Base-by-base conservation (phyloP, 1,140 invertebrate species). In the Drosophila littoralis region DNA sequence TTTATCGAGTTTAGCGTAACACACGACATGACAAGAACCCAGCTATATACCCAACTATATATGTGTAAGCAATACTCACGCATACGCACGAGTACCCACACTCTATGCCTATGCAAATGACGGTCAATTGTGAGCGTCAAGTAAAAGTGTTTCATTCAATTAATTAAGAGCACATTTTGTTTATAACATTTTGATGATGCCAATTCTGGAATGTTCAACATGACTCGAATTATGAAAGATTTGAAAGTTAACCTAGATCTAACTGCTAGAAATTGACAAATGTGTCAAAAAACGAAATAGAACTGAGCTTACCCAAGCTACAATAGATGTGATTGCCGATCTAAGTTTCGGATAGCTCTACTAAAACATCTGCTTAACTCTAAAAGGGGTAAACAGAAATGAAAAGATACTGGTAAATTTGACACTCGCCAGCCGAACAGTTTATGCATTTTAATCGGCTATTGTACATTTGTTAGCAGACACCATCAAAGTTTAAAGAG, bases 71-170 rank as follows among this genome's bases (percentile, higher is more conserved):
- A 45, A 3, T 13, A 32, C n/a, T 1, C 12, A 52, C 54, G 28
- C 38, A 40, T 12, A 57, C 38, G 36, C 42, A 42, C 38, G 52
- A 42, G 36, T 42, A 52, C 38, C 9, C 15, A 60, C 15, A 15
- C n/a, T 32, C 15, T 32, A 42, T 45, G 38, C 22, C 43, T 64
- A 88, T 89, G 84, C 83, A 88, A 88, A 88, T 83, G 78, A 77
- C 77, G 71, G 50, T 75, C 80, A 88, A 89, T 89, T 88, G 80
- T 72, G 60, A 55, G 73, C 69, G 63, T 58, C 57, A 55, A 83
- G 76, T 68, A 79, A 83, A 88, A 89, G 84, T 83, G 69, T 88
- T 71, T 74, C 83, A 67, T 51, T 71, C 58, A 65, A 59, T 89
- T 81, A 83, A 88, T 89, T 89, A 89, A 71, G 43, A 38, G 42